Evolutionary conservation across 2,797 vertebrate species (phyloP).

Genomic region (Geotrypetes seraphini): DNA sequence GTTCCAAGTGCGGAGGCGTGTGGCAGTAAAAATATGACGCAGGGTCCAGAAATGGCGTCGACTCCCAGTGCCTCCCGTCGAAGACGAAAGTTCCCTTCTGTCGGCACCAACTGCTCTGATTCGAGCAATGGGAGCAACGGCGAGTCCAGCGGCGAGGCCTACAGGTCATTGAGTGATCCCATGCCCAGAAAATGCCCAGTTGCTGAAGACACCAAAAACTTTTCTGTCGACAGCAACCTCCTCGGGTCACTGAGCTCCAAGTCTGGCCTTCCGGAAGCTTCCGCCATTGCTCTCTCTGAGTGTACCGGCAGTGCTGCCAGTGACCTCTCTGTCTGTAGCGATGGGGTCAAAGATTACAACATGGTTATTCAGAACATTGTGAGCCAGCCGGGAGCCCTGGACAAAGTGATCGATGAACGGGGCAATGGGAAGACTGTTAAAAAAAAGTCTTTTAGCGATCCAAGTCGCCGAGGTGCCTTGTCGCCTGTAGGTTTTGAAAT

Average conservation of each 20-base stretch:
- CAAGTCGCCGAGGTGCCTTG: conserved; percentile 79
- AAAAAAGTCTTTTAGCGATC: conserved; percentile 94
- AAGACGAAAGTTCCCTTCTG: conserved; percentile 77
- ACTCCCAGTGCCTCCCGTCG: conserved; percentile 76
- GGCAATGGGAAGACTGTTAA: conserved; percentile 78
- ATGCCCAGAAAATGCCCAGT: conserved; percentile 77
- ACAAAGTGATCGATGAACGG: conserved; percentile 76
- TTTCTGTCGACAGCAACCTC: conserved; percentile 86
- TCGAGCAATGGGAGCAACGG: conserved; percentile 63
- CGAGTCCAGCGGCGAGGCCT: conserved; percentile 64
- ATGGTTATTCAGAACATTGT: conserved; percentile 85
- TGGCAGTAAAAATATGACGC: conserved; percentile 27
- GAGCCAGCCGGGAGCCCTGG: conserved; percentile 80
- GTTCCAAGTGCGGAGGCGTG: conserved; percentile 27
- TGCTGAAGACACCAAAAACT: conserved; percentile 60
- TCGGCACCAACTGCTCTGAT: conserved; percentile 64
- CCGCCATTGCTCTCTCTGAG: conserved; percentile 44
- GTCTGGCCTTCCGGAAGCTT: conserved; percentile 47
- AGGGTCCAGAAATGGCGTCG: conserved; percentile 55
- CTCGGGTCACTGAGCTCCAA: conserved; percentile 76
- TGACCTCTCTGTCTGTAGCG: conserved; percentile 82
- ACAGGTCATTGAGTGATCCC: conserved; percentile 91
- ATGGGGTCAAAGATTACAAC: conserved; percentile 75
- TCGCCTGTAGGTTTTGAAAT: conserved; percentile 48
- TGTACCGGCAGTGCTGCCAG: conserved; percentile 78